Evolutionary conservation across 64 coral and sea anemone genomes (phyloP).

Genomic region (Trachythela sp.): DNA sequence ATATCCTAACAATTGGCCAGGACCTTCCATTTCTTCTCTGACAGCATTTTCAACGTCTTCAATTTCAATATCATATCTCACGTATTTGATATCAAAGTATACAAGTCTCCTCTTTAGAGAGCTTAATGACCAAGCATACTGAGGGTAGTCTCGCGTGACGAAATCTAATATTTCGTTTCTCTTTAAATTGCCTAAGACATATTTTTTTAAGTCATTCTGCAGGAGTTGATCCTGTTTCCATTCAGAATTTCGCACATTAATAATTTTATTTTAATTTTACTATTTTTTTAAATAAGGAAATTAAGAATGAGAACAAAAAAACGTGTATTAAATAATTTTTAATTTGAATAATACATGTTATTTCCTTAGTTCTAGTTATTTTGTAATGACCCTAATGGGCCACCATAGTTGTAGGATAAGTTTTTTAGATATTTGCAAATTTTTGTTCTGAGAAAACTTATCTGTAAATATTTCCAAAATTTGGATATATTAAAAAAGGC

Average conservation of each 20-base stretch:
- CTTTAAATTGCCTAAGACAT: not conserved
- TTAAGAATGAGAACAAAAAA: too few relatives aligned
- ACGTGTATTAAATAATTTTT: too few relatives aligned
- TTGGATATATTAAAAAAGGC: too few relatives aligned
- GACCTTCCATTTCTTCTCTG: constrained; percentile 10
- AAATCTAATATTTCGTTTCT: constrained; percentile 13
- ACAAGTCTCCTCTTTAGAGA: not conserved
- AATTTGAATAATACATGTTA: too few relatives aligned
- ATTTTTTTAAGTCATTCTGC: not conserved
- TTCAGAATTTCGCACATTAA: not conserved
- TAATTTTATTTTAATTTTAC: too few relatives aligned
- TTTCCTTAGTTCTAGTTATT: too few relatives aligned
- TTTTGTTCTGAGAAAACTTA: too few relatives aligned
- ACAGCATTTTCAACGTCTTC: not conserved
- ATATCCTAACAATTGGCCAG: not conserved
- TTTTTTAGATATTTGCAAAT: too few relatives aligned
- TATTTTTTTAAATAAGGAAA: too few relatives aligned
- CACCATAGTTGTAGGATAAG: too few relatives aligned
- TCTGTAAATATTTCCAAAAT: too few relatives aligned
- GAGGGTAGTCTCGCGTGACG: not conserved
- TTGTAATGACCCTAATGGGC: too few relatives aligned
- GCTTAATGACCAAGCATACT: constrained; percentile 13
- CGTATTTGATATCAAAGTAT: constrained; percentile 2
- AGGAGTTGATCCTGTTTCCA: not conserved
- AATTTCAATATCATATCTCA: constrained; percentile 18